Percentiles rank a stretch among this genome's conserved stretches.
Evolutionary conservation across 1,140 invertebrate genomes (phyloP).

Genomic region (Helicoverpa armigera): DNA sequence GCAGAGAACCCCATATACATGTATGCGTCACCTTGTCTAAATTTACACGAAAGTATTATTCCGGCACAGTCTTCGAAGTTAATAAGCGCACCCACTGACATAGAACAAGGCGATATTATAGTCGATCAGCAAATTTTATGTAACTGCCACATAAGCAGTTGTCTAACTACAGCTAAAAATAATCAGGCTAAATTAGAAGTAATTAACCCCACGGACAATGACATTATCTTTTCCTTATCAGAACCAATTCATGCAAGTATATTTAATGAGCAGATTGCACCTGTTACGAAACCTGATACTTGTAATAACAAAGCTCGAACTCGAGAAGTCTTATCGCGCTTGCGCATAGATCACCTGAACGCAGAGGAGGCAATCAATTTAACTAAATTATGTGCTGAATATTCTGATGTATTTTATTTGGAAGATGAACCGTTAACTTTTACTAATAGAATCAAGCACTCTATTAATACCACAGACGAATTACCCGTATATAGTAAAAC

Average conservation of each 20-base stretch:
- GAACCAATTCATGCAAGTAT: neutral
- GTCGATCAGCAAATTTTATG: neutral
- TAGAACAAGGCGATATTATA: neutral
- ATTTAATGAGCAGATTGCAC: neutral
- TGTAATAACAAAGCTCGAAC: neutral
- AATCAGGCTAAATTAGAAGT: neutral
- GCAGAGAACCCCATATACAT: neutral
- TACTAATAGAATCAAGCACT: neutral
- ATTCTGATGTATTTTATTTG: constrained; percentile 9
- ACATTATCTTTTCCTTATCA: constrained; percentile 1
- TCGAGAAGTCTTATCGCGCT: neutral
- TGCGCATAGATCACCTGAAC: constrained; percentile 8
- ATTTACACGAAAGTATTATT: constrained; percentile 1
- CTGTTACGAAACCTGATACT: neutral
- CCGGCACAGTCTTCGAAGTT: neutral
- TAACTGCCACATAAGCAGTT: neutral
- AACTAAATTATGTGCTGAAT: neutral
- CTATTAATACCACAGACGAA: constrained; percentile 42
- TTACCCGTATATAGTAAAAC: constrained; percentile 42
- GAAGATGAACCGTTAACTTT: constrained; percentile 4
- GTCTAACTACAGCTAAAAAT: neutral
- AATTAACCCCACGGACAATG: neutral
- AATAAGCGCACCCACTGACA: neutral
- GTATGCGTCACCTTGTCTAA: neutral
- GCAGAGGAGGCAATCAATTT: neutral